Conservation (phyloP, 2,888 invertebrate genomes). For the Itoplectis maculator region DNA sequence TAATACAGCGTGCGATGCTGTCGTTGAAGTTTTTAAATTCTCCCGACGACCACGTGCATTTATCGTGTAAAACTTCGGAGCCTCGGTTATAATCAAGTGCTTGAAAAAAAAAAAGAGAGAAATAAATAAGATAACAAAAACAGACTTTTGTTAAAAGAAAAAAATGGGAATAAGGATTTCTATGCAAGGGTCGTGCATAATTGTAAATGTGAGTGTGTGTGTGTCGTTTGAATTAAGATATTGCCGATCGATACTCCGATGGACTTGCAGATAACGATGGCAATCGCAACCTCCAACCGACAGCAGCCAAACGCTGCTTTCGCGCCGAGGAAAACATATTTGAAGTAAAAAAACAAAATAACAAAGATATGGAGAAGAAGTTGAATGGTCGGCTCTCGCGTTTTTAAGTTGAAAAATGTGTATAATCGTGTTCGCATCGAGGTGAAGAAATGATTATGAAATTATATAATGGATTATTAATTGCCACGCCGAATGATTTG, state of each 20-base stretch:
- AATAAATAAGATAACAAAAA: constrained; percentile 71
- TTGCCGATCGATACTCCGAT: constrained; percentile 78
- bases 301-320: constrained; percentile 56
- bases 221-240: constrained; percentile 80
- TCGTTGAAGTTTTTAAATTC: constrained; percentile 21
- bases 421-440: constrained; percentile 64
- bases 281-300: constrained; percentile 46
- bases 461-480: constrained; percentile 50
- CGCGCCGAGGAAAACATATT: constrained; percentile 48
- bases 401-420: constrained; percentile 55
- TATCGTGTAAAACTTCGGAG: constrained; percentile 52
- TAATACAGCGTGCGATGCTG: constrained; percentile 32
- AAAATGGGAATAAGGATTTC: constrained; percentile 75
- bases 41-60: constrained; percentile 31
- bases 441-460: constrained; percentile 46
- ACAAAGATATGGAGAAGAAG: constrained; percentile 33
- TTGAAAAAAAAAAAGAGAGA: constrained; percentile 36
- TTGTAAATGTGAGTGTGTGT: constrained; percentile 74
- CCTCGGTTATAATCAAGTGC: constrained; percentile 56
- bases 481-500: constrained; percentile 54
- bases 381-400: constrained; percentile 33
- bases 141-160: constrained; percentile 79
- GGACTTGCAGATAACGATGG: constrained; percentile 77
- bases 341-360: constrained; percentile 23
- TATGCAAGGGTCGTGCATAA: constrained; percentile 79